Evolutionary conservation across 2,797 vertebrate species (phyloP).

Genomic region (Chrysocyon brachyurus): DNA sequence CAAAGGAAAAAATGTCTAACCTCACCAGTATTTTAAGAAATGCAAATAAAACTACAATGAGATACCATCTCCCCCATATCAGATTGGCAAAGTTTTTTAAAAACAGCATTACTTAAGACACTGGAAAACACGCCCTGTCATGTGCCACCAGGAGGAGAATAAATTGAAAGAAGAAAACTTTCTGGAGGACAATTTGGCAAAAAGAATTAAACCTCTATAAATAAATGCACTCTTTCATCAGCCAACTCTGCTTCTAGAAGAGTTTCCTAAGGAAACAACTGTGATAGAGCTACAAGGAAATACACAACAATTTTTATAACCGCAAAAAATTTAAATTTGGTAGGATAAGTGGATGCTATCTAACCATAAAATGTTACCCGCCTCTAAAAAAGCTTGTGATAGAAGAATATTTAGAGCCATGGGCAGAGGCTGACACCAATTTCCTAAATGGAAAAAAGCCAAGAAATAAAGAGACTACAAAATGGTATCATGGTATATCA

Average conservation of each 20-base stretch:
- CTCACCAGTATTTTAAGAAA: constrained; percentile 65
- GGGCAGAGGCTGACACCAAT: neutral
- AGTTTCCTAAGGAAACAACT: neutral
- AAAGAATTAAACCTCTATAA: constrained; percentile 38
- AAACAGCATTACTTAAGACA: constrained; percentile 50
- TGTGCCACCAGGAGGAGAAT: constrained; percentile 1
- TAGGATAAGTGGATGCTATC: neutral
- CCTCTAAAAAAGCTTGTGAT: neutral
- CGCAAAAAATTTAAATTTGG: constrained; percentile 38
- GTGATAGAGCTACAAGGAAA: neutral
- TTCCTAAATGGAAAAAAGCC: neutral
- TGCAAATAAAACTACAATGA: constrained; percentile 59
- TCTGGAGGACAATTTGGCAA: constrained; percentile 40
- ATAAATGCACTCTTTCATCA: neutral
- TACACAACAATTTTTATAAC: constrained; percentile 26
- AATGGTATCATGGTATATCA: neutral
- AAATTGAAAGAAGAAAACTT: constrained; percentile 18
- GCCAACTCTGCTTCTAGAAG: neutral
- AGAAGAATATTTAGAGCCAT: constrained; percentile 3
- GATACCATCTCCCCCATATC: constrained; percentile 22
- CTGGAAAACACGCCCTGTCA: neutral
- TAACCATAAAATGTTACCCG: constrained; percentile 12
- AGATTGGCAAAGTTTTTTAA: constrained; percentile 55
- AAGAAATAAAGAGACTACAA: neutral
- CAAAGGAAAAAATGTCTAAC: constrained; percentile 32